Base-by-base conservation (phyloP, 1,140 invertebrate genomes). In the Zophobas atratus region DNA sequence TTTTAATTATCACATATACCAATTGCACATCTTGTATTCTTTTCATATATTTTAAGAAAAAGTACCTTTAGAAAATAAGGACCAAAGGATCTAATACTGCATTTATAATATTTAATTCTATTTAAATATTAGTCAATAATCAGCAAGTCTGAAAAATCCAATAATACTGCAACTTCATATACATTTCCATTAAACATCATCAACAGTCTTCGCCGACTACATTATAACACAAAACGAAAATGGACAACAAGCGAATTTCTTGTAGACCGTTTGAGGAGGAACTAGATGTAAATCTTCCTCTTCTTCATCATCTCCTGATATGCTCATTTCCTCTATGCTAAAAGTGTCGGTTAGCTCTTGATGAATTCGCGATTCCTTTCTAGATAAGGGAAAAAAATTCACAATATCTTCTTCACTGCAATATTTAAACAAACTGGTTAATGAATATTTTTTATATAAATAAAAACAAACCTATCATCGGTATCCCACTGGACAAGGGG, bases 301-400 rank as follows among this genome's bases (percentile, higher is more conserved):
- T 74, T 85, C 84, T 82, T 92, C 92, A 80, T 92, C 91, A 81
- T 92, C 92, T 4, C 89, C 90, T 76, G 90, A 90, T 73, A 90
- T 87, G 74, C 90, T 90, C 80, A 91, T 85, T 80, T 91, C 90
- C 82, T 91, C 90, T 57, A 91, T 90, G 72, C 90, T 91, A 80
- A 91, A 91, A 4, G 90, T 91, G 75, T 91, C 90, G 0, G 89
- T 91, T 51, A 91, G 82, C 84, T 91, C 90, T 81, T 91, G 89
- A 79, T 89, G 83, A 85, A 89, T 53, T 82, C 82, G 41, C 75
- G 85, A 81, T 73, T 89, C 87, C 60, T 89, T 90, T 57, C 88
- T 86, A 2, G 87, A 87, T 46, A 87, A 80, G 32, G 90, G 89
- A 83, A 91, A 91, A 70, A 91, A 88, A 77, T 90, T 89, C 71